Percentiles rank a stretch among this genome's conserved stretches.
Conservation (phyloP, 2,888 invertebrate genomes). For the Mesochorus sp. region DNA sequence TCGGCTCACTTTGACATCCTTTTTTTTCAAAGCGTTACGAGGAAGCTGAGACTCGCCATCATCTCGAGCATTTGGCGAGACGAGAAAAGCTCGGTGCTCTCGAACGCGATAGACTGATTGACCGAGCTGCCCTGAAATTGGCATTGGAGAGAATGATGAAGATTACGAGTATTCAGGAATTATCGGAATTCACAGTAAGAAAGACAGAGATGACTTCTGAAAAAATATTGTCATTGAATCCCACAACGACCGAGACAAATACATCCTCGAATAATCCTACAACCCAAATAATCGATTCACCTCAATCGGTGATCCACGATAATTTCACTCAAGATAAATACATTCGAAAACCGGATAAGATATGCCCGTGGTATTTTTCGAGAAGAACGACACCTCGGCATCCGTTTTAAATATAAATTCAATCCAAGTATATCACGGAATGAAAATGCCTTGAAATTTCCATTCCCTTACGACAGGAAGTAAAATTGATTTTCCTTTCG, state of each 20-base stretch:
- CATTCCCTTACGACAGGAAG: neutral
- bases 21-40: slow-evolving; percentile 44
- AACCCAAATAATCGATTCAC: neutral
- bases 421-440: slow-evolving; percentile 14
- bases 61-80: slow-evolving; percentile 40
- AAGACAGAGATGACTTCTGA: slow-evolving; percentile 15
- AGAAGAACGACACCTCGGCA: neutral
- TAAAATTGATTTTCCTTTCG: slow-evolving; percentile 6
- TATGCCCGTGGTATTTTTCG: neutral
- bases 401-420: slow-evolving; percentile 30
- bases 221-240: neutral
- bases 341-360: neutral
- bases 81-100: slow-evolving; percentile 50
- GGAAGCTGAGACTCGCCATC: slow-evolving; percentile 48
- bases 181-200: slow-evolving; percentile 37
- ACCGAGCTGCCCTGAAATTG: slow-evolving; percentile 68
- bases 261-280: neutral
- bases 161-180: slow-evolving; percentile 59
- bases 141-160: slow-evolving; percentile 65
- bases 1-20: neutral
- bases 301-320: neutral
- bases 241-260: neutral
- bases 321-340: neutral
- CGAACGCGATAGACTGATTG: slow-evolving; percentile 61
- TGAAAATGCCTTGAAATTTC: slow-evolving; percentile 4